Percentiles rank a stretch among this genome's conserved stretches.
Evolutionary conservation across 2,797 vertebrate genomes (phyloP).

Genomic region (Sebastes glaucus): DNA sequence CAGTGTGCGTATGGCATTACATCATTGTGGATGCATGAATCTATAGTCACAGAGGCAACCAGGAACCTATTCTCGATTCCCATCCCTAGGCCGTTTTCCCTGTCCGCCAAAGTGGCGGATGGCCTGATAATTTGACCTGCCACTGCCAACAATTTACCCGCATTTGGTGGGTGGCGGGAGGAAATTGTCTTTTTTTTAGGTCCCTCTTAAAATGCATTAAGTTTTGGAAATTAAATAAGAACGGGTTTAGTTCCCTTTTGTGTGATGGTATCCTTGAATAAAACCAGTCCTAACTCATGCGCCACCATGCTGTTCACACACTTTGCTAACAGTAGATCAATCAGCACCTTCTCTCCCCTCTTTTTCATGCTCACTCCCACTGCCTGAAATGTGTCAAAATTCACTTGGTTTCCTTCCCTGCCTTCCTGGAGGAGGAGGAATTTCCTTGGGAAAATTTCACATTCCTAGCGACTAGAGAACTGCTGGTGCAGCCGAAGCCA

Average conservation of each 20-base stretch:
- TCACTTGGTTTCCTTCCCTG: constrained; percentile 70
- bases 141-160: too few relatives aligned
- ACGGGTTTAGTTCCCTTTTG: not conserved
- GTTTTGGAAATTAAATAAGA: not conserved
- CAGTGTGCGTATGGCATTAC: too few relatives aligned
- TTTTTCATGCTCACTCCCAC: constrained; percentile 56
- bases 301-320: constrained; percentile 39
- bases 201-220: not conserved
- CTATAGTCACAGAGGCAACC: too few relatives aligned
- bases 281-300: not conserved
- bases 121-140: too few relatives aligned
- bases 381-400: constrained; percentile 72
- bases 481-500: constrained; percentile 30
- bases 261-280: not conserved
- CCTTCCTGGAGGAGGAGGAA: constrained; percentile 75
- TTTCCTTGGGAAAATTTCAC: constrained; percentile 78
- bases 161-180: too few relatives aligned
- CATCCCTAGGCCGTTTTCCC: too few relatives aligned
- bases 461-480: constrained; percentile 70
- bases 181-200: not conserved
- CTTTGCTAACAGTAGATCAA: constrained; percentile 44
- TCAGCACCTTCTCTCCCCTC: constrained; percentile 45
- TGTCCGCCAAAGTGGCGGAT: too few relatives aligned
- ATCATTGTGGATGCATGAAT: too few relatives aligned
- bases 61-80: too few relatives aligned